Base-by-base conservation (phyloP, 2,797 vertebrate genomes). In the Chanos chanos region DNA sequence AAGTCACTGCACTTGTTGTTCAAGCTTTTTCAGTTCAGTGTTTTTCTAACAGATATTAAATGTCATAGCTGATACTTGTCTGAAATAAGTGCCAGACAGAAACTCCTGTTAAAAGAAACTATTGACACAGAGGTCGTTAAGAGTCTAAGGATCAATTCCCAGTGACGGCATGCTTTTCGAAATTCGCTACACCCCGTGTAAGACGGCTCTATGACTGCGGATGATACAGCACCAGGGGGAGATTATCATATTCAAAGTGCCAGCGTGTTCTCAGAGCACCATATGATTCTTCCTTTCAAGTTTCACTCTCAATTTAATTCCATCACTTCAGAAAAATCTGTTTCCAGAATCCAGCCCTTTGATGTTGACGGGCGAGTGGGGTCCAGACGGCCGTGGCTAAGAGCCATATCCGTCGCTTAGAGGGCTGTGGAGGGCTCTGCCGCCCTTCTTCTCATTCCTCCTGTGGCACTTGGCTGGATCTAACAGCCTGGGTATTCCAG, bases 291-390 rank as follows among this genome's bases (percentile, higher is more conserved):
- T 62, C 61, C 73, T 68, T 68, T 74, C 36, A 58, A 54, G 51
- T 76, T 73, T 73, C 71, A 74, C 57, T 69, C 79, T 71, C 37
- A 18, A 66, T 67, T 69, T 28, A 28, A 37, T 36, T 60, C 54
- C 48, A 44, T 64, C 49, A 34, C 49, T 31, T 21, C 64, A 68
- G 59, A 22, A 41, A 25, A 44, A 72, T 68, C 62, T 51, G 53
- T 63, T 77, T 77, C 66, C 71, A 56, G 68, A 77, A 43, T 63
- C 31, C 57, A 31, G 53, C 39, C 40, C 85, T 86, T 82, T 83
- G 81, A 85, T 81, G 78, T 73, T 50, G 57, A 74, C 25, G 61
- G 70, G 73, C 71, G 6, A 61, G 73, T 54, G 57, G 52, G 50
- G 47, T 70, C 66, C 76, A 81, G 79, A 76, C 78, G 75, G 61